Evolutionary conservation across 1,140 invertebrate species (phyloP).

Genomic region (Polyergus mexicanus): DNA sequence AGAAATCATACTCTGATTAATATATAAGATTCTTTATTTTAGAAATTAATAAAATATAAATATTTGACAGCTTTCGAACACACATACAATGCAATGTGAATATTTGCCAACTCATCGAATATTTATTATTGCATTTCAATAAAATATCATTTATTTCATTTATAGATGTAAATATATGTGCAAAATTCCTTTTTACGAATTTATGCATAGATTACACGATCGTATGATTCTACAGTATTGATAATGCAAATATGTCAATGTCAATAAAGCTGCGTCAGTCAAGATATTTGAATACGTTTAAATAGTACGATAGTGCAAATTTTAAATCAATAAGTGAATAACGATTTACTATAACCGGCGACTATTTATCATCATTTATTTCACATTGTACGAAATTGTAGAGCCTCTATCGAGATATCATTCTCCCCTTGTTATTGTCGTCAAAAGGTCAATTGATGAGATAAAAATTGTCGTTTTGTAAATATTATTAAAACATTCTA

Average conservation of each 20-base stretch:
- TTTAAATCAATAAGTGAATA: neutral
- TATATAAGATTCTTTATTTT: neutral
- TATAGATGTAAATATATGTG: neutral
- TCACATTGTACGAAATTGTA: conserved; percentile 36
- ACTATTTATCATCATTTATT: conserved; percentile 34
- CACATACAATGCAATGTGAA: neutral
- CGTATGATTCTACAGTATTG: neutral
- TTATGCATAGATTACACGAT: neutral
- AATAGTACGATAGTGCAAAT: neutral
- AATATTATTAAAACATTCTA: neutral
- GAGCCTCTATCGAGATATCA: conserved; percentile 16
- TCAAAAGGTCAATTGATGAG: conserved; percentile 23
- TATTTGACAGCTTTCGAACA: neutral
- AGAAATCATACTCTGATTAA: neutral
- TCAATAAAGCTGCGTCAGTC: neutral
- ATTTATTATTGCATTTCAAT: conserved; percentile 32
- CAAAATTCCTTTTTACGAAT: neutral
- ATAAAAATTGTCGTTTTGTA: neutral
- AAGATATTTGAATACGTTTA: conserved; percentile 18
- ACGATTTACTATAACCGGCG: neutral
- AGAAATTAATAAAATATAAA: neutral
- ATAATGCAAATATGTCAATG: neutral
- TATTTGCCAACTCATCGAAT: neutral
- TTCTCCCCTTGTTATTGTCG: conserved; percentile 11
- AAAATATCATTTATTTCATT: conserved; percentile 11